Evolutionary conservation across 2,797 vertebrate genomes (phyloP).

Genomic region (Eulemur coronatus): DNA sequence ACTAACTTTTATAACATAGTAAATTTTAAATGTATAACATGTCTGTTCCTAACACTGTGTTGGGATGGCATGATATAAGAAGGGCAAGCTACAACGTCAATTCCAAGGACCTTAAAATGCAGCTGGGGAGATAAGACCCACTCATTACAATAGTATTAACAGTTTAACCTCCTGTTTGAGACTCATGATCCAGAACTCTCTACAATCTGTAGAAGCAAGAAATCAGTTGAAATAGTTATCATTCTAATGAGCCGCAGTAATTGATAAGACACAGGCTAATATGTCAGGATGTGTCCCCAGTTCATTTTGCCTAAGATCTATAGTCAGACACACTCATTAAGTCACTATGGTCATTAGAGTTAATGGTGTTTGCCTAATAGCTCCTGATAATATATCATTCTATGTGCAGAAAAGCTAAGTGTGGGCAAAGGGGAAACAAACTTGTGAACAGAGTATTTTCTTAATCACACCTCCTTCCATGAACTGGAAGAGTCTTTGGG

Average conservation of each 20-base stretch:
- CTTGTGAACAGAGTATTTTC: neutral
- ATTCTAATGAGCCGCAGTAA: neutral
- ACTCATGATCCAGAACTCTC: neutral
- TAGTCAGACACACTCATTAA: neutral
- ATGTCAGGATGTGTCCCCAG: neutral
- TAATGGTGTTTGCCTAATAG: neutral
- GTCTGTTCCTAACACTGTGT: neutral
- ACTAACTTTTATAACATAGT: neutral
- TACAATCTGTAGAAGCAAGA: neutral
- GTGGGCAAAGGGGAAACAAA: neutral
- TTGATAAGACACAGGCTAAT: neutral
- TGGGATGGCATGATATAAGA: neutral
- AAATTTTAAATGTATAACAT: neutral
- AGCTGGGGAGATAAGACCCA: neutral
- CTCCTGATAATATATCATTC: neutral
- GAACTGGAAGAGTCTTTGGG: neutral
- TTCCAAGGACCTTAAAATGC: neutral
- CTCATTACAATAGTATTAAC: neutral
- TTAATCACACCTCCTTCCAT: neutral
- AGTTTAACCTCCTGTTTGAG: neutral
- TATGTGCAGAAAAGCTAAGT: neutral
- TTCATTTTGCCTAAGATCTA: neutral
- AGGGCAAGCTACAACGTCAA: neutral
- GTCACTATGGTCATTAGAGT: neutral
- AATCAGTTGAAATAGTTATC: neutral